Base-by-base conservation (phyloP, 2,888 invertebrate genomes). In the Ischnura elegans region DNA sequence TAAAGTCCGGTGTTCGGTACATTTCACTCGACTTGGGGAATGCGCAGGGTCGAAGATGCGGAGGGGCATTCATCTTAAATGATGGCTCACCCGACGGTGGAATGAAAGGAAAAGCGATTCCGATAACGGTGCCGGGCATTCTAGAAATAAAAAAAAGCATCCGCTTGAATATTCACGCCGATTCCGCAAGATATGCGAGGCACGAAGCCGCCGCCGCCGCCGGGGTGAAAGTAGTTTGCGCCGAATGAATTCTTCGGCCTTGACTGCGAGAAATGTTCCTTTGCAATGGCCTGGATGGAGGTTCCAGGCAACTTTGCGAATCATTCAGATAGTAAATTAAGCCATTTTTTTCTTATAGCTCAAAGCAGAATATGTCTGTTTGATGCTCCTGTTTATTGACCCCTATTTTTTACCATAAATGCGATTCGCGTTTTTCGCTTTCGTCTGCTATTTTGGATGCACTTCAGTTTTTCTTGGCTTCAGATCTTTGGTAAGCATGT, bases 151-250 rank as follows among this genome's bases (percentile, higher is more conserved):
- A 47, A 8, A 51, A 51, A 51, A 51, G 16, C 29, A 36, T 10
- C 87, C 47, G 16, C 87, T 10, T n/a, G 51, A 45, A 87, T 51
- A 51, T 51, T 36, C 51, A 87, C 87, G 87, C 51, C 87, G 36
- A 87, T 51, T 51, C 51, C 47, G 36, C 87, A 10, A n/a, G 51
- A 47, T 29, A 42, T 36, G 51, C 87, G 36, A 51, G 87, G 46
- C 47, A 51, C 87, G 51, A 25, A n/a, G 36, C 47, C 51, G 47
- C 87, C 25, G 87, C 46, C n/a, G 47, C 45, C n/a, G 51, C 29
- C 19, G 46, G 51, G 76, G 76, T 76, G 76, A 76, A 36, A 36
- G 76, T 76, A 36, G 36, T 36, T 36, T 13, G n/a, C 16, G 76
- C 29, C 13, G 76, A 76, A 76, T 76, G 76, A 36, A 36, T 25